Evolutionary conservation across 2,113 vertebrate species (phyloP), one percentile per base, ranked within the genome.

Genomic region (Fregetta grallaria): DNA sequence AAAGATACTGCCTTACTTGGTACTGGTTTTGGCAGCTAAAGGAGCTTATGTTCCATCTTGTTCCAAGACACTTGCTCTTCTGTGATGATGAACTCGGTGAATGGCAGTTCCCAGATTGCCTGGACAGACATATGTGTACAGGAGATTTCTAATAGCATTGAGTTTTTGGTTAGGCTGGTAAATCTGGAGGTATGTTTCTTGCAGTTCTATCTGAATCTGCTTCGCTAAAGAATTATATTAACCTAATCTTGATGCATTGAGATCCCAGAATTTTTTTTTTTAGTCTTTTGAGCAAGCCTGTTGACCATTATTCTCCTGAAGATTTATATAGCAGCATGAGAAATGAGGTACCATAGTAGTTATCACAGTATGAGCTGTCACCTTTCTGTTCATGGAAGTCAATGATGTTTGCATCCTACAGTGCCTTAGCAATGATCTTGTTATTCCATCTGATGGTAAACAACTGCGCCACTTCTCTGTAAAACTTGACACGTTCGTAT

Each of bases 311-410:
- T 78, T 38, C 65, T 86, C 62, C 49, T 19, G 8, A 49, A 53
- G 74, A 73, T 88, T 92, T 92, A 44, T 86, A 52, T 17, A 85
- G 45, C 58, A 76, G 92, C 66, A 47, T 52, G 56, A 86, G 74
- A 61, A 90, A 85, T 34, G 70, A 92, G 62, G 75, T 53, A 73
- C 34, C 45, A 30, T 7, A 23, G 72, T 70, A 86, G 92, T 88
- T 96, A 93, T 65, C 75, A 34, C 94, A 88, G 75, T 6, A 40
- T 61, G 82, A 95, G 78, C 90, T 90, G 92, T 93, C 92, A 91
- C 78, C 71, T 94, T 65, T n/a, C 58, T 23, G 58, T 18, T 86
- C 53, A 22, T 49, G 66, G 71, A 44, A 86, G 78, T 6, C 6
- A 27, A 47, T 53, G 88, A 94, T 94, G 70, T 82, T 95, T 92